phyloP scores from a whole-genome alignment of 1,140 invertebrate genomes.

The Macrobrachium nipponense region DNA sequence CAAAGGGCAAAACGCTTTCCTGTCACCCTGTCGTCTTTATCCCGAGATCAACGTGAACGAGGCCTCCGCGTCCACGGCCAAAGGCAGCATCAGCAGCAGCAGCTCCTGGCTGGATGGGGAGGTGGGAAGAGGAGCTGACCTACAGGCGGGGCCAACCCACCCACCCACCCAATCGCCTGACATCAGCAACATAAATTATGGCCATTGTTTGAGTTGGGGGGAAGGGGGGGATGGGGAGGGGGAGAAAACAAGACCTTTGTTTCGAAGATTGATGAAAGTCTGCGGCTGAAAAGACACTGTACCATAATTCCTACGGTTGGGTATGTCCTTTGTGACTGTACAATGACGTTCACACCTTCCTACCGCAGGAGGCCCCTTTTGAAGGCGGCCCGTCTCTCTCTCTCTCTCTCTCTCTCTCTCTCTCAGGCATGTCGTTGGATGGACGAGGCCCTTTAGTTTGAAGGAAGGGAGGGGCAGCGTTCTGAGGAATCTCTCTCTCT shows the following conservation, averaged over 20 bases:
- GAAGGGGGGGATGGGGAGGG: no score
- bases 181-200: conserved; percentile 36
- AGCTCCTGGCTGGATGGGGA: not conserved
- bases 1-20: no score
- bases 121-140: not conserved
- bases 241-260: conserved; percentile 28
- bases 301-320: conserved; percentile 33
- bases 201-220: conserved; percentile 28
- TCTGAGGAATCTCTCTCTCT: not conserved
- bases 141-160: no score
- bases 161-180: not conserved
- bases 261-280: conserved; percentile 22
- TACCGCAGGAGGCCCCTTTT: not conserved
- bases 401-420: no score
- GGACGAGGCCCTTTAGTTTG: not conserved
- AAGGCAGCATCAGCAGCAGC: not conserved
- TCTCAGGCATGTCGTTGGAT: not conserved
- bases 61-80: no score
- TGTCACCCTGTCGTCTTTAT: no score
- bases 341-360: conserved; percentile 16
- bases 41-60: no score
- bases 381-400: not conserved
- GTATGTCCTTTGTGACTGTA: conserved; percentile 11
- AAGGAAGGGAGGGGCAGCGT: not conserved
- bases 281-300: not conserved